Evolutionary conservation across 2,888 invertebrate species (phyloP), one percentile per base, ranked within the genome.

Genomic region (Pristionchus fissidentatus): DNA sequence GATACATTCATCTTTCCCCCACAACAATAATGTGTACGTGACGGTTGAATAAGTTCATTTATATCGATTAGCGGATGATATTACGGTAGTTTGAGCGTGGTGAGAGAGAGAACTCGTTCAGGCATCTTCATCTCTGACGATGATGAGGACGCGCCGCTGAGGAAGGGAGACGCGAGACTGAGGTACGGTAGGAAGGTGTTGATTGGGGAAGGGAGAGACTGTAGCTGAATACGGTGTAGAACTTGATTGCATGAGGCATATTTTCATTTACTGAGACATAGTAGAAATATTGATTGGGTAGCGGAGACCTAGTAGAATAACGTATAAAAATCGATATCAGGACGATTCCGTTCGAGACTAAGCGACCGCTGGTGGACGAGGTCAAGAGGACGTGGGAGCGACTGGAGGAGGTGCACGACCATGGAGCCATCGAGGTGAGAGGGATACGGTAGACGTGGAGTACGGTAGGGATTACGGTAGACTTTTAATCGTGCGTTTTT

Each of bases 331-430:
- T 10, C 49, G 43, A 5, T 35, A 84, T 55, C 55, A 87, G 87
- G 83, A 94, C 94, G 32, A 94, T 97, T 86, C 96, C 97, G 0
- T 96, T 97, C 93, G 95, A 95, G 0, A 96, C 96, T 0, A 94
- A 95, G 88, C 94, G 96, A 88, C 95, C 97, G 0, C 96, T 96
- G 0, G 95, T 95, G 89, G 95, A 95, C 81, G 96, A 97, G 93
- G 95, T 96, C 0, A 94, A 95, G 91, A 93, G 96, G 85, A 95
- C 96, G 0, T 95, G 87, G 87, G 84, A 87, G 80, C 57, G 84
- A 22, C 85, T 89, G 29, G 86, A 83, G 43, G 19, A 38, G 22
- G 86, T 88, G 19, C 26, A 62, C 29, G 84, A 85, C 32, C 89
- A 89, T 60, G 89, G 89, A 35, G 57, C 84, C 10, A 57, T 77